phyloP scores from a whole-genome alignment of 2,888 invertebrate genomes.

The Noctuana brunneofusca region DNA sequence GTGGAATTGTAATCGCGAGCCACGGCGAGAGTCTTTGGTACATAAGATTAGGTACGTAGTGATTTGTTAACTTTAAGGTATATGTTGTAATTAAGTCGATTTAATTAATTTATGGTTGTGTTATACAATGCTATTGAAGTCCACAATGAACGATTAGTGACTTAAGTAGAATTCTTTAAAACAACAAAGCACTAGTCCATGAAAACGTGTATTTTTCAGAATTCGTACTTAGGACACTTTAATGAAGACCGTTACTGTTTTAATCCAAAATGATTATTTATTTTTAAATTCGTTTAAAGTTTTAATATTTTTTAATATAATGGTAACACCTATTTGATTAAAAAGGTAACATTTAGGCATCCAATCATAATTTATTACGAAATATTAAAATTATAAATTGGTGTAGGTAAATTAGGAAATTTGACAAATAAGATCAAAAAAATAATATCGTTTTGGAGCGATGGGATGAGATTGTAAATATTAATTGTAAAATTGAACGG shows the following conservation, averaged over 20 bases:
- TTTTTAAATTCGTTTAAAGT: not conserved
- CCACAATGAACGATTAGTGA: not conserved
- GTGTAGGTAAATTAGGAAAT: constrained; percentile 36
- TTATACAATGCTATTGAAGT: constrained; percentile 1
- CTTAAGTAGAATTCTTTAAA: constrained; percentile 9
- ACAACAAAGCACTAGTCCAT: constrained; percentile 18
- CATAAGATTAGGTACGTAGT: constrained; percentile 19
- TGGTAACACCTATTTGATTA: not conserved
- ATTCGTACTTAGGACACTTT: constrained; percentile 7
- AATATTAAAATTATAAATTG: constrained; percentile 14
- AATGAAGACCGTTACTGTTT: not conserved
- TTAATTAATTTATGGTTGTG: not conserved
- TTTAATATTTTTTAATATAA: not conserved
- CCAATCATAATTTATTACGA: not conserved
- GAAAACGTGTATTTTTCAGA: constrained; percentile 11
- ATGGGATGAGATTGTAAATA: constrained; percentile 54
- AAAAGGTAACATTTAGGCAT: not conserved
- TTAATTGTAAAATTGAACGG: constrained; percentile 54
- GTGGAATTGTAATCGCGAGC: constrained; percentile 15
- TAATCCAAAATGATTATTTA: not conserved
- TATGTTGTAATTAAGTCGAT: not conserved
- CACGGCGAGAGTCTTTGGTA: constrained; percentile 6
- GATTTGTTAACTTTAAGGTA: constrained; percentile 15
- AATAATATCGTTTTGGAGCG: constrained; percentile 35
- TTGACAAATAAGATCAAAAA: constrained; percentile 5